Base-by-base conservation (phyloP, 1,140 invertebrate genomes). In the Cepaea nemoralis region DNA sequence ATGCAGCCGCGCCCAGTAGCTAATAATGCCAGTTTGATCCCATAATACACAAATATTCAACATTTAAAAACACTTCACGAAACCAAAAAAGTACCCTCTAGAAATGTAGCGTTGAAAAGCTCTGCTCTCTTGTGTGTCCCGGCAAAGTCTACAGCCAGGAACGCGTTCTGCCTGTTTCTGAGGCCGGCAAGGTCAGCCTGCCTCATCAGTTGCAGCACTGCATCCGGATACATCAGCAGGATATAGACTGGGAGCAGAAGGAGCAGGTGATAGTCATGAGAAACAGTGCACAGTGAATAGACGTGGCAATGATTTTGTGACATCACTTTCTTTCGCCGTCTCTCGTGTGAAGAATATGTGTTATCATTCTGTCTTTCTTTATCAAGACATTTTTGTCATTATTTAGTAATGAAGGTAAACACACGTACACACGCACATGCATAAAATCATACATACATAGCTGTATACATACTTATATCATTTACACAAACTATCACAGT, bases 81-180 rank as follows among this genome's bases (percentile, higher is more conserved):
- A 76, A 40, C 2, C 42, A 55, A 12, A n/a, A n/a, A n/a, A n/a
- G n/a, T n/a, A 83, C 82, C 82, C 22, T 80, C 59, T 1, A 83
- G 48, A 40, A 80, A 59, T 5, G 45, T 50, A 19, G 31, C n/a
- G 27, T 73, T 55, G 39, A 39, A 19, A 5, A 55, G 27, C 35
- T 22, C 39, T 19, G n/a, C 33, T 83, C 69, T 0, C 74, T 77
- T 45, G 78, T 82, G 42, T 80, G 19, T 73, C 8, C 70, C 82
- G 39, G 81, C 82, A 66, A 82, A 87, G 77, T 88, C 85, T 24
- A 88, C 63, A 2, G 84, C 77, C 39, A 88, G 80, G 59, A 86
- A 88, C 1, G 80, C 87, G 59, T 88, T 83, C 0, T 84, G 71
- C 22, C 86, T 85, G 39, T 82, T 78, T 31, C 82, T 82, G 35